A percentile compares a stretch with the other conserved stretches of the same genome.
These are phyloP conservation scores for Taeniopygia guttata DNA, from an alignment of 2,797 vertebrate species.

Conservation along the genomic window DNA sequence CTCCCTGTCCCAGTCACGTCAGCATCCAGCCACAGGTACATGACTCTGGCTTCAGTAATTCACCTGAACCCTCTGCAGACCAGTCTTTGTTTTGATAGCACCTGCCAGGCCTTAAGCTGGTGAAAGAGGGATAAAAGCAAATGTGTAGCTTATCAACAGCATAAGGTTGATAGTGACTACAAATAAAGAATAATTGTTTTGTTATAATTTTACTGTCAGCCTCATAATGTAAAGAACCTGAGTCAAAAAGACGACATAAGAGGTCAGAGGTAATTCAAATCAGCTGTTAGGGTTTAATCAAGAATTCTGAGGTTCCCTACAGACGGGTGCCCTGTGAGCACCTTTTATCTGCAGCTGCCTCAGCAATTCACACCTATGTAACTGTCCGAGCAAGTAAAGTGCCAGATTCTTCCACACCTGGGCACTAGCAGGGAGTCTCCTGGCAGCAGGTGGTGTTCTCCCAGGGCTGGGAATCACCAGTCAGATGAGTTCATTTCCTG, in stretches of 20 bases:
- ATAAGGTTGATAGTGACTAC: not conserved
- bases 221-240: not conserved
- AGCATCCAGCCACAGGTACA: not conserved
- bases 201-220: not conserved
- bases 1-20: not conserved
- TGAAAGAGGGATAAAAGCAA: not conserved
- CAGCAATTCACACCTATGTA: not conserved
- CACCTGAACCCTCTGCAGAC: not conserved
- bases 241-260: not conserved
- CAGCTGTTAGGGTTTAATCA: not conserved
- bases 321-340: not conserved
- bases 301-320: not conserved
- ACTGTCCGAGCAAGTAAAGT: not conserved
- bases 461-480: not conserved
- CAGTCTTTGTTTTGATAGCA: not conserved
- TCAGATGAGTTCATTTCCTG: constrained; percentile 48
- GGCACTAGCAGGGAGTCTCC: not conserved
- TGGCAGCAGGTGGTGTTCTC: not conserved
- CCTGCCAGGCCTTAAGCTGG: not conserved
- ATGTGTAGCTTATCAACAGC: not conserved
- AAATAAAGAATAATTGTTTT: not conserved
- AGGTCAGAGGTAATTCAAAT: not conserved
- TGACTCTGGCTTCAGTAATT: not conserved
- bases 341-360: not conserved
- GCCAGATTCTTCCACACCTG: not conserved